Evolutionary conservation across 2,113 vertebrate species (phyloP).

Genomic region (Balaenoptera acutorostrata): DNA sequence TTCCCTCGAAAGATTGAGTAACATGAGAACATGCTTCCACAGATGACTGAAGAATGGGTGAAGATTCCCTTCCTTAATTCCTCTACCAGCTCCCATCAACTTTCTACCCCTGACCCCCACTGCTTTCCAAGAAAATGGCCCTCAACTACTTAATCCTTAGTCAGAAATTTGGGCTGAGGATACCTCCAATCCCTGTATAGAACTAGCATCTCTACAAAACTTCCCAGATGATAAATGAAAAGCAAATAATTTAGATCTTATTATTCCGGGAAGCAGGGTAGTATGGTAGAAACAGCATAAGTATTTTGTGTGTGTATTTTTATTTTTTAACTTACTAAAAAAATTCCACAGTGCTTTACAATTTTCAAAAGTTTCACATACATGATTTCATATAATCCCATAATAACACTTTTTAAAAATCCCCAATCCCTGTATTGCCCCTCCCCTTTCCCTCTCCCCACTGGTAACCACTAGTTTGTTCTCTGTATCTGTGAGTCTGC

Average conservation of each 20-base stretch:
- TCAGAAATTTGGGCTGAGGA: neutral
- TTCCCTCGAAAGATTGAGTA: constrained; percentile 14
- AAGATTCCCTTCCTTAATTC: neutral
- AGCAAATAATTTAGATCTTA: neutral
- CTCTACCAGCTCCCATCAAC: neutral
- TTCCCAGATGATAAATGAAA: neutral
- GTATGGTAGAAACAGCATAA: neutral
- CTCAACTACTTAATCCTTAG: neutral
- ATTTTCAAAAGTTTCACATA: neutral
- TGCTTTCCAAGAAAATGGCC: constrained; percentile 15
- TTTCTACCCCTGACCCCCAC: neutral
- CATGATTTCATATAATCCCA: neutral
- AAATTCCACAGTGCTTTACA: neutral
- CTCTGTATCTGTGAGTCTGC: neutral
- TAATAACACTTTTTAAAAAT: neutral
- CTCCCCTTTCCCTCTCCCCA: neutral
- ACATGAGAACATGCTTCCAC: neutral
- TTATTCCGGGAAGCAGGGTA: neutral
- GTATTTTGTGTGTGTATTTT: neutral
- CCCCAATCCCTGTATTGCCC: neutral
- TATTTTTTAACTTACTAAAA: neutral
- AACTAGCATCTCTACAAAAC: neutral
- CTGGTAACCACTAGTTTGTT: neutral
- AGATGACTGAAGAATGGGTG: neutral
- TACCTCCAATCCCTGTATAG: neutral